These are phyloP conservation scores for Lerista edwardsae DNA, from an alignment of 2,797 vertebrate species.

Conservation along the genomic window DNA sequence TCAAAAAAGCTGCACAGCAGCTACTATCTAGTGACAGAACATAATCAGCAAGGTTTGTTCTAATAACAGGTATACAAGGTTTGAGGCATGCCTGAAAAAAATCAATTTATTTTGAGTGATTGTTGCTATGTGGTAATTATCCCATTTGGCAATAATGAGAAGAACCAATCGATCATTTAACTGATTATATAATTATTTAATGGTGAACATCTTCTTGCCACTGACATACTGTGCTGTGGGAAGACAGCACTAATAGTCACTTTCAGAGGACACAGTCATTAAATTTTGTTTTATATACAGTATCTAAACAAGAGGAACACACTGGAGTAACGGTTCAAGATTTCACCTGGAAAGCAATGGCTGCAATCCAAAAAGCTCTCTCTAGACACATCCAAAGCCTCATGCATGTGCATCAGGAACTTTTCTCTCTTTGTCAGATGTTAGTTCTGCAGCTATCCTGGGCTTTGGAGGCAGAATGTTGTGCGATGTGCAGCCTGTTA, in stretches of 20 bases:
- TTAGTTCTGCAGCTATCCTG: neutral
- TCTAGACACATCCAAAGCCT: neutral
- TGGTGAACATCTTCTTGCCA: slow-evolving; percentile 32
- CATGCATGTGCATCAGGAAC: neutral
- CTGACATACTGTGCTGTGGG: neutral
- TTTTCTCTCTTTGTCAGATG: neutral
- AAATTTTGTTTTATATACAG: neutral
- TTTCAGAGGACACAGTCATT: neutral
- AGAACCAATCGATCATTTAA: slow-evolving; percentile 56
- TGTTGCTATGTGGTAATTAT: slow-evolving; percentile 51
- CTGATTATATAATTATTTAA: slow-evolving; percentile 54
- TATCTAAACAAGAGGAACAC: neutral
- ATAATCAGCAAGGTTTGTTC: neutral
- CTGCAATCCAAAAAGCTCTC: neutral
- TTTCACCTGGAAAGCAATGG: neutral
- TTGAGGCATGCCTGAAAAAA: slow-evolving; percentile 38
- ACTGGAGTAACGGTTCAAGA: neutral
- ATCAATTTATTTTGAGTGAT: slow-evolving; percentile 48
- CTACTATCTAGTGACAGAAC: neutral
- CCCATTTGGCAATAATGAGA: slow-evolving; percentile 54
- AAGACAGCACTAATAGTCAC: slow-evolving; percentile 8
- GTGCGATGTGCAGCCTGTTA: too few species aligned
- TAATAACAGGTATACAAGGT: slow-evolving; percentile 28
- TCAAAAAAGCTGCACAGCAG: neutral
- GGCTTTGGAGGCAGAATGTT: neutral